Conservation (phyloP, 2,797 vertebrate species). For the Sus cebifrons region DNA sequence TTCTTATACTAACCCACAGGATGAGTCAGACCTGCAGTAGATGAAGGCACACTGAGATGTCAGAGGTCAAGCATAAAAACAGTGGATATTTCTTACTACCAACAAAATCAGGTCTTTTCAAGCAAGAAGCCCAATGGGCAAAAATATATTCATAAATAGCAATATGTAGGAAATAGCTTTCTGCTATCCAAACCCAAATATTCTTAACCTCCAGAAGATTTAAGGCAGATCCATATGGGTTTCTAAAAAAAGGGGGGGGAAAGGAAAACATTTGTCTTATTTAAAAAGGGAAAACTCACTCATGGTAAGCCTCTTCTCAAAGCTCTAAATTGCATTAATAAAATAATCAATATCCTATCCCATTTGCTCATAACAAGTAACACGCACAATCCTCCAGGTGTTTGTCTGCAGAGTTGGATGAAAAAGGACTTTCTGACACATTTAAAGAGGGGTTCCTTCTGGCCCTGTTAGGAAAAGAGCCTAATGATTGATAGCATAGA, state of each 20-base stretch:
- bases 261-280: neutral
- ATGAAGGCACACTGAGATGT: neutral
- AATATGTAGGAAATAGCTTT: neutral
- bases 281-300: constrained; percentile 14
- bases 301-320: constrained; percentile 17
- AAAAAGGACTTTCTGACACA: neutral
- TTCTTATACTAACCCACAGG: neutral
- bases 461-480: neutral
- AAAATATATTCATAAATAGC: neutral
- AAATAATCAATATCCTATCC: neutral
- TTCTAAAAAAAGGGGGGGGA: neutral
- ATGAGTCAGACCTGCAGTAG: neutral
- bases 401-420: neutral
- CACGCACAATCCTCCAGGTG: neutral
- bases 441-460: neutral
- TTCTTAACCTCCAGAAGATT: neutral
- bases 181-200: neutral
- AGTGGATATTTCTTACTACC: neutral
- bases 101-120: constrained; percentile 16
- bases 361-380: neutral
- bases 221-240: neutral
- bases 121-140: neutral
- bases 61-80: constrained; percentile 7
- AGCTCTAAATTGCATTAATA: neutral
- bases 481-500: neutral